Conservation (phyloP, 2,797 vertebrate species). For the Sebastolobus altivelis region DNA sequence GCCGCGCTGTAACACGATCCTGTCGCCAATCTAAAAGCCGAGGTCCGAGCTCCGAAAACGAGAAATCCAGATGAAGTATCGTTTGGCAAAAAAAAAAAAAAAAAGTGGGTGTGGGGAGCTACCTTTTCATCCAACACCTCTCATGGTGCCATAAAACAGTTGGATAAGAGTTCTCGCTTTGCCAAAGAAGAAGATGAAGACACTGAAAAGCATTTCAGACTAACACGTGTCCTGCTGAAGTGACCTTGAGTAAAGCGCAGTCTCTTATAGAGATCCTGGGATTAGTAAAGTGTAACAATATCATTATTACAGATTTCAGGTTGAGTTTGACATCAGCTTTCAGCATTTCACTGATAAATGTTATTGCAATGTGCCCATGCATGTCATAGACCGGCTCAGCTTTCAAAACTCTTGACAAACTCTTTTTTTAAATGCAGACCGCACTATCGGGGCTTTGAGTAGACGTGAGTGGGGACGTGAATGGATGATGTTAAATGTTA, state of each 20-base stretch:
- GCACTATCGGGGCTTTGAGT: constrained; percentile 41
- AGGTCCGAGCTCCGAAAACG: constrained; percentile 41
- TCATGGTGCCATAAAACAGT: constrained; percentile 44
- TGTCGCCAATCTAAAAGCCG: constrained; percentile 45
- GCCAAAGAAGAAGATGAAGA: constrained; percentile 15
- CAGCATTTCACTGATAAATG: constrained; percentile 5
- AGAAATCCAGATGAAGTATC: constrained; percentile 72
- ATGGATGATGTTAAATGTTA: constrained; percentile 64
- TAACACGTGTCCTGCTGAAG: constrained; percentile 15
- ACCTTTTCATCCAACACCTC: constrained; percentile 56
- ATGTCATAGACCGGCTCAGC: constrained; percentile 41
- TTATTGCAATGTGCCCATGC: constrained; percentile 30
- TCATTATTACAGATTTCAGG: constrained; percentile 29
- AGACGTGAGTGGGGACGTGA: constrained; percentile 47
- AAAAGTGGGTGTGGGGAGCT: constrained; percentile 1
- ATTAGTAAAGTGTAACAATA: constrained; percentile 11
- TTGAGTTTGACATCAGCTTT: constrained; percentile 12
- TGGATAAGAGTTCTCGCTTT: constrained; percentile 17
- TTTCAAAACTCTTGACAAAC: constrained; percentile 43
- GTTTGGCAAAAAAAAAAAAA: constrained; percentile 9
- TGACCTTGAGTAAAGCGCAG: background rate
- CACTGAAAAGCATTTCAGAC: background rate
- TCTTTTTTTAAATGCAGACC: constrained; percentile 40
- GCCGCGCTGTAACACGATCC: constrained; percentile 39
- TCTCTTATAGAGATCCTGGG: background rate